Evolutionary conservation across 2,113 vertebrate genomes (phyloP), one percentile per base, ranked within the genome.

Genomic region (Psittacula cyanocephala): DNA sequence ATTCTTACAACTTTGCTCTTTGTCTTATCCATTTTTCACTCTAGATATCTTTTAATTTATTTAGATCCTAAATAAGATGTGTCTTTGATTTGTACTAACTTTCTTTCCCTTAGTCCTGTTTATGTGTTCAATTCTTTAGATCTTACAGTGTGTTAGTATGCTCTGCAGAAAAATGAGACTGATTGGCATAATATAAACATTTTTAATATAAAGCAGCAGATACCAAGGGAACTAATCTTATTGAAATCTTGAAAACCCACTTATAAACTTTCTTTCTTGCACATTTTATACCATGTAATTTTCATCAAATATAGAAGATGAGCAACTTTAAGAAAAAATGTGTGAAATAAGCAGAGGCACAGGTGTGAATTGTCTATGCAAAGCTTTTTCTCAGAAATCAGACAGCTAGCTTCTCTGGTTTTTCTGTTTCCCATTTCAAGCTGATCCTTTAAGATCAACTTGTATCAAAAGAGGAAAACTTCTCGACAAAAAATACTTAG

Each of bases 1-100:
- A 1, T 11, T 78, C 9, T 17, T 59, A 13, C 0, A 0, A 4
- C 81, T 15, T 84, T 23, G 4, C 47, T 87, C 55, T 89, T 37
- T 86, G 14, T 24, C 25, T 89, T 59, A 7, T 11, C 17, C 59
- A 7, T 11, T 81, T 71, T 85, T 74, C 57, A 53, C 39, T 12
- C 35, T 52, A 62, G 11, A 53, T 47, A 44, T 35, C 7, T 59
- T 91, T 74, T 87, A 31, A 41, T 44, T 43, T 35, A n/a, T 29
- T 93, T 95, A 90, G 44, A 76, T 81, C 29, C 52, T 70, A 37
- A 63, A 35, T 17, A 18, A 49, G 37, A 37, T 4, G 6, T 86
- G 43, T 57, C 46, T 96, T 89, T 70, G 13, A 43, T 44, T 52
- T 49, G 55, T 60, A 68, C 81, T 52, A 43, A 50, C 15, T 14